Evolutionary conservation across 2,888 invertebrate species (phyloP).

Genomic region (Polydrusus cervinus): DNA sequence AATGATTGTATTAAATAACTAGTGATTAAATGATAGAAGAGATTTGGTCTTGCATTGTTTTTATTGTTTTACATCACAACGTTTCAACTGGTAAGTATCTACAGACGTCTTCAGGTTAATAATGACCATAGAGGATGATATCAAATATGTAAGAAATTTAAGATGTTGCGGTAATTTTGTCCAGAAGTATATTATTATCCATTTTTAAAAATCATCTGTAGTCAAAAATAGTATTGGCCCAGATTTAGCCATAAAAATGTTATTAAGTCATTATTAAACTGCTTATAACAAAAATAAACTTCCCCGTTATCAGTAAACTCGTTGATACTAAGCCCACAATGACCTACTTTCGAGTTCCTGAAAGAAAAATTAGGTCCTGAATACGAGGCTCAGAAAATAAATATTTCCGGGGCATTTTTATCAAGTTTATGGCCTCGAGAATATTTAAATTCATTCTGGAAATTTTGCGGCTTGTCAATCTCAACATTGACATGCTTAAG

Average conservation of each 20-base stretch:
- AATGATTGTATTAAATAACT: too few species aligned
- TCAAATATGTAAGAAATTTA: too few species aligned
- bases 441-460: conserved; percentile 1
- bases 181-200: too few species aligned
- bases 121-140: too few species aligned
- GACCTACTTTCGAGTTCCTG: not conserved
- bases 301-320: not conserved
- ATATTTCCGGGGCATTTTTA: conserved; percentile 8
- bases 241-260: not conserved
- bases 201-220: too few species aligned
- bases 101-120: too few species aligned
- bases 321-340: not conserved
- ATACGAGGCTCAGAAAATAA: not conserved
- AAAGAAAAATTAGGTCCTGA: conserved; percentile 6
- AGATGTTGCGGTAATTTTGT: too few species aligned
- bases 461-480: not conserved
- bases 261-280: not conserved
- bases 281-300: not conserved
- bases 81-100: too few species aligned
- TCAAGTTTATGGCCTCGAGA: not conserved
- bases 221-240: too few species aligned
- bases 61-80: too few species aligned
- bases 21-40: too few species aligned
- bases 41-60: too few species aligned
- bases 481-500: not conserved